phyloP scores from a whole-genome alignment of 2,888 invertebrate genomes.

The Drosophila engyochracea region DNA sequence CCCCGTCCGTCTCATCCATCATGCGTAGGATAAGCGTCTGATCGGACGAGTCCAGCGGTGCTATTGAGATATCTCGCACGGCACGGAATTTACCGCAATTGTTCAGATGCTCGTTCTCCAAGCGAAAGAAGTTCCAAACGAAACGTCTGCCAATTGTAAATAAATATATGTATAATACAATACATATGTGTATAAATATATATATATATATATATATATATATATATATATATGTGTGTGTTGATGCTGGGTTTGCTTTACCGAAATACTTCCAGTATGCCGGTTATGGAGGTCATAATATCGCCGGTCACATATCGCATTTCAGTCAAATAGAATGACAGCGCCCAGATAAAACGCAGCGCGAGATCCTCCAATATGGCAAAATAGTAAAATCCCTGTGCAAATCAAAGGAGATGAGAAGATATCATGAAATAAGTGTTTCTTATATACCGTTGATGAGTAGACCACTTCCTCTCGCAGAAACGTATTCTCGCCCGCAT shows the following conservation, averaged over 20 bases:
- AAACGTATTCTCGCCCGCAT: conserved; percentile 96
- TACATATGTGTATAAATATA: background rate
- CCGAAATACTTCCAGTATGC: conserved; percentile 96
- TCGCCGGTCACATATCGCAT: conserved; percentile 91
- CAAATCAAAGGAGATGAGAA: conserved; percentile 66
- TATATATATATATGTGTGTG: background rate
- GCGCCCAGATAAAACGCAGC: conserved; percentile 96
- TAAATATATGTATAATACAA: background rate
- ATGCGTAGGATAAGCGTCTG: conserved; percentile 95
- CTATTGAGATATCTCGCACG: conserved; percentile 98
- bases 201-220: background rate
- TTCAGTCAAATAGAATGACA: conserved; percentile 94
- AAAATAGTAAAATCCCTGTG: conserved; percentile 94
- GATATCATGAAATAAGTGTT: background rate
- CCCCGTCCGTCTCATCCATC: conserved; percentile 98
- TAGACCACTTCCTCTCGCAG: conserved; percentile 98
- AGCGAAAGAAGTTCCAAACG: conserved; percentile 99
- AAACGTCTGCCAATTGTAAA: conserved; percentile 89
- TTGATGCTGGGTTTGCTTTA: conserved; percentile 81
- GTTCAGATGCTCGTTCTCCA: conserved; percentile 99
- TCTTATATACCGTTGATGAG: conserved; percentile 91
- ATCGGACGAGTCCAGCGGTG: conserved; percentile 96
- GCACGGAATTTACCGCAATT: conserved; percentile 99
- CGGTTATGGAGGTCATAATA: conserved; percentile 93
- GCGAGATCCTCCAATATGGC: conserved; percentile 98